A percentile compares a stretch with the other conserved stretches of the same genome.
These are phyloP conservation scores for Diploptera punctata DNA, from an alignment of 2,888 invertebrate genomes.

Conservation along the genomic window DNA sequence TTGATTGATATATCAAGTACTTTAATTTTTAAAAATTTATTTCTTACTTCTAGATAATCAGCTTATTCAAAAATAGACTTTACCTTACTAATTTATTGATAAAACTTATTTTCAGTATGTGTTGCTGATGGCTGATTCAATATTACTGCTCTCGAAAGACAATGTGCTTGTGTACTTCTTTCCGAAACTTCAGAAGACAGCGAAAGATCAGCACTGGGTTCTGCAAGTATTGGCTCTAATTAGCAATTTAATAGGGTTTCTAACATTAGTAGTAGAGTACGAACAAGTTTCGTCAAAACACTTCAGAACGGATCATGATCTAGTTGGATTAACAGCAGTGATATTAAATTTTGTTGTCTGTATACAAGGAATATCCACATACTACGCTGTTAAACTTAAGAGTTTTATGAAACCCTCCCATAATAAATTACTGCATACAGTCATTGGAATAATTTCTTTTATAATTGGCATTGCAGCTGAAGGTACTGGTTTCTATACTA, in stretches of 20 bases:
- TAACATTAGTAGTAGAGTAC: conserved; percentile 36
- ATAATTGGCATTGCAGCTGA: conserved; percentile 21
- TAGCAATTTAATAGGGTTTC: conserved; percentile 35
- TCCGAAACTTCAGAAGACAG: conserved; percentile 12
- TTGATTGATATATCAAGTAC: too few relatives aligned
- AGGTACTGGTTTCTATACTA: conserved; percentile 26
- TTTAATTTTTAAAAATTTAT: too few relatives aligned
- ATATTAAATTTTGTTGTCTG: conserved; percentile 30
- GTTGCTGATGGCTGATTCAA: conserved; percentile 32
- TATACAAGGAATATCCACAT: conserved; percentile 31
- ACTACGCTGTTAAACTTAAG: conserved; percentile 25
- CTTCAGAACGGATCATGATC: conserved; percentile 31
- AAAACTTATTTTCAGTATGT: conserved; percentile 15
- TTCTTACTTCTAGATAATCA: too few relatives aligned
- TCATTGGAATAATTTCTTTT: conserved; percentile 35
- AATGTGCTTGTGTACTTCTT: conserved; percentile 23
- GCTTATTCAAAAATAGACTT: too few relatives aligned
- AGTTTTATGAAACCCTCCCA: conserved; percentile 29
- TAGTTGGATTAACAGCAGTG: conserved; percentile 34
- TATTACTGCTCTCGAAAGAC: conserved; percentile 35
- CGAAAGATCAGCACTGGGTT: conserved; percentile 28
- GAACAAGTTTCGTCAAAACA: conserved; percentile 19
- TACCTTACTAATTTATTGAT: too few relatives aligned
- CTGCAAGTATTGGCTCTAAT: conserved; percentile 32
- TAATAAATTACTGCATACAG: conserved; percentile 34